Percentiles rank a stretch among this genome's conserved stretches.
These are phyloP conservation scores for Phasia obesa DNA, from an alignment of 2,888 invertebrate species.

Conservation along the genomic window DNA sequence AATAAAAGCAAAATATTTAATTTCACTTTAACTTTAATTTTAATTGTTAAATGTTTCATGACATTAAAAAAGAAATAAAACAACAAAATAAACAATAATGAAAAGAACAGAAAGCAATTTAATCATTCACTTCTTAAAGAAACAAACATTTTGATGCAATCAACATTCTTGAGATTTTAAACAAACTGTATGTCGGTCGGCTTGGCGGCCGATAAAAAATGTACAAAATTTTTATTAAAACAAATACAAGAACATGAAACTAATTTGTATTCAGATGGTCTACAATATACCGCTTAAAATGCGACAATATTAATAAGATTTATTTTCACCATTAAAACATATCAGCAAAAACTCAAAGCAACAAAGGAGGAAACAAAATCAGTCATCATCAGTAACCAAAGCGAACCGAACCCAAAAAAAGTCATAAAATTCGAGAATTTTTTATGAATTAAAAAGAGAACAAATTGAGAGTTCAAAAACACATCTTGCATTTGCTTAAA, in stretches of 20 bases:
- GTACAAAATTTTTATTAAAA: background rate
- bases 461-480: too few species aligned
- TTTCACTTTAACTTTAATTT: slow-evolving; percentile 51
- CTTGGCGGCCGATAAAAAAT: slow-evolving; percentile 6
- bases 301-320: slow-evolving; percentile 69
- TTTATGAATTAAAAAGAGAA: too few species aligned
- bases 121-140: slow-evolving; percentile 18
- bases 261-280: slow-evolving; percentile 69
- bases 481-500: too few species aligned
- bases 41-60: slow-evolving; percentile 33
- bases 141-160: slow-evolving; percentile 49
- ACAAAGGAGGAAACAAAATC: too few species aligned
- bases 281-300: slow-evolving; percentile 65
- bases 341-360: background rate
- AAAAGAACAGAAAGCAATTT: slow-evolving; percentile 29
- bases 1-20: slow-evolving; percentile 32
- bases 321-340: slow-evolving; percentile 47
- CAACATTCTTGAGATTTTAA: slow-evolving; percentile 58
- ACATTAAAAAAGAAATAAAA: background rate
- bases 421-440: slow-evolving; percentile 22
- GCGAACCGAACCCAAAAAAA: background rate
- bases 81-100: background rate
- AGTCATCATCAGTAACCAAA: too few species aligned
- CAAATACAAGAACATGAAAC: slow-evolving; percentile 39
- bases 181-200: slow-evolving; percentile 24